These are phyloP conservation scores for Acanthisitta chloris DNA, from an alignment of 2,113 vertebrate species.

Conservation along the genomic window DNA sequence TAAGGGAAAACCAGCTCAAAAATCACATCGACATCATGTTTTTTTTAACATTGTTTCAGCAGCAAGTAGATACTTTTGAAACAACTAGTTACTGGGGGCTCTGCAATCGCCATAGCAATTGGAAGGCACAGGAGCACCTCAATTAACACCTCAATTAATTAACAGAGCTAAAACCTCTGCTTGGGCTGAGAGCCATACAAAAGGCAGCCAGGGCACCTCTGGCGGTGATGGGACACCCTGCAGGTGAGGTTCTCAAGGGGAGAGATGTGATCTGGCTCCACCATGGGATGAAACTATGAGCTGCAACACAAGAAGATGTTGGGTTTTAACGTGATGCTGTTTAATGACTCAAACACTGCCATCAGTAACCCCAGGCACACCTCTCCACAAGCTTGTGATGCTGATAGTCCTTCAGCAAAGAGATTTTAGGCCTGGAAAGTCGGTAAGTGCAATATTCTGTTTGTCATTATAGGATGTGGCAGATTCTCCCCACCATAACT, in stretches of 20 bases:
- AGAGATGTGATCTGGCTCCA: neutral
- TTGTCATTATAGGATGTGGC: neutral
- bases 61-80: neutral
- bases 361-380: neutral
- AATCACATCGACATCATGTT: accelerated
- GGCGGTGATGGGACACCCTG: neutral
- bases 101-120: accelerated
- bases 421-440: neutral
- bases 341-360: neutral
- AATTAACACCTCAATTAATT: too few relatives aligned
- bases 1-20: neutral
- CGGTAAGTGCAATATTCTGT: neutral
- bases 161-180: neutral
- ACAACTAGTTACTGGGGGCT: neutral
- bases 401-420: neutral
- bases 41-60: neutral
- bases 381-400: neutral
- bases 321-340: neutral
- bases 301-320: accelerated
- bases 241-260: neutral
- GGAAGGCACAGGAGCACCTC: neutral
- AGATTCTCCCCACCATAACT: neutral
- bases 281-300: accelerated
- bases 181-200: neutral
- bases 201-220: neutral